A percentile compares a stretch with the other conserved stretches of the same genome.
Conservation (phyloP, 2,113 vertebrate genomes). For the Phycodurus eques region DNA sequence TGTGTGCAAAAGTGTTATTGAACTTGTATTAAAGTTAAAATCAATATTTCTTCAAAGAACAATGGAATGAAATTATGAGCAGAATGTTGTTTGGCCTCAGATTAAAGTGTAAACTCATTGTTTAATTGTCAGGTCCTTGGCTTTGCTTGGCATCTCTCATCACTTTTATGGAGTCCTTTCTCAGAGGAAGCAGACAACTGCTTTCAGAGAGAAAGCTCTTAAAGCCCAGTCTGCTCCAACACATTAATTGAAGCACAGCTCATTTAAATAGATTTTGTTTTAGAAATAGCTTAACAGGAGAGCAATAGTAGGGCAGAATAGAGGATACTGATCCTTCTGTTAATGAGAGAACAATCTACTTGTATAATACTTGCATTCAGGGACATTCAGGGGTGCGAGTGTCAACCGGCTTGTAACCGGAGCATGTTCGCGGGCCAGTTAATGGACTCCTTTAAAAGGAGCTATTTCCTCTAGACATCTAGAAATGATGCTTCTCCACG, state of each 20-base stretch:
- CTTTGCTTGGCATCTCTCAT: slow-evolving; percentile 4
- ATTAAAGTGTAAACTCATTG: background rate
- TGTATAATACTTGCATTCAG: background rate
- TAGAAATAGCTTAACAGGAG: background rate
- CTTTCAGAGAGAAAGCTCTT: background rate
- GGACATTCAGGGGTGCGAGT: background rate
- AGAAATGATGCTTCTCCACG: slow-evolving; percentile 38
- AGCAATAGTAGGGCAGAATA: background rate
- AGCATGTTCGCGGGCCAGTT: slow-evolving; percentile 28
- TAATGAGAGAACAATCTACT: background rate
- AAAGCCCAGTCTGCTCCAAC: background rate
- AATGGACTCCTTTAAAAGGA: slow-evolving; percentile 43
- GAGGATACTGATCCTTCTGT: background rate
- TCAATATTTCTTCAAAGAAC: background rate
- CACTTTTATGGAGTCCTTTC: background rate
- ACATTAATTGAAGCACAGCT: background rate
- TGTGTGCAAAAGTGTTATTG: slow-evolving; percentile 12
- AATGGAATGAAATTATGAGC: background rate
- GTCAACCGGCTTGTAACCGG: slow-evolving; percentile 27
- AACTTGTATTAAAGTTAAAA: slow-evolving; percentile 4
- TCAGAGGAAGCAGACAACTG: background rate
- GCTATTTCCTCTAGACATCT: slow-evolving; percentile 18
- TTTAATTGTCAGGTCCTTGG: background rate
- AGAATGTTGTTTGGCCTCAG: background rate
- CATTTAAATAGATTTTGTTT: background rate